phyloP scores from a whole-genome alignment of 2,797 vertebrate genomes.

The Morus bassanus region DNA sequence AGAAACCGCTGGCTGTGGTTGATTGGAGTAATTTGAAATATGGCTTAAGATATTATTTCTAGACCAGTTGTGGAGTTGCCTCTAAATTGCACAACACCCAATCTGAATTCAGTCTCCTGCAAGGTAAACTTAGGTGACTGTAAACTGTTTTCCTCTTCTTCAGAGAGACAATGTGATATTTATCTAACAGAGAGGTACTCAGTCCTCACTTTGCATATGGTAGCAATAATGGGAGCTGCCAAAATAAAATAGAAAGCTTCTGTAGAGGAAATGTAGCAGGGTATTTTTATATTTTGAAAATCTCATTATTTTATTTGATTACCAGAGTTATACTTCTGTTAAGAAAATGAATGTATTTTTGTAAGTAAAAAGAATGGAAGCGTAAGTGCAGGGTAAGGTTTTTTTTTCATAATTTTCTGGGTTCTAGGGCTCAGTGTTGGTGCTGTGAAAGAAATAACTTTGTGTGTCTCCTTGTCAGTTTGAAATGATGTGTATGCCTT shows the following conservation, averaged over 20 bases:
- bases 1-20: not conserved
- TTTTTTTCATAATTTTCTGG: not conserved
- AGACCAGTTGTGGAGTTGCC: not conserved
- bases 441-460: not conserved
- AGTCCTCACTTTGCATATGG: not conserved
- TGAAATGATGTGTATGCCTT: not conserved
- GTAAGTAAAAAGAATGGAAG: not conserved
- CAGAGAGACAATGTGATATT: not conserved
- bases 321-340: not conserved
- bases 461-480: not conserved
- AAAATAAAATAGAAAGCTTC: not conserved
- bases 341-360: not conserved
- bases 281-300: not conserved
- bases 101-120: not conserved
- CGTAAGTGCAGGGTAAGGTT: not conserved
- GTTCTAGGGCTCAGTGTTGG: not conserved
- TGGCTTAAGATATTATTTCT: not conserved
- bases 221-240: not conserved
- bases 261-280: not conserved
- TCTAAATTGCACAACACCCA: not conserved
- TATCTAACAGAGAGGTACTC: not conserved
- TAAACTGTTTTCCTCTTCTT: not conserved
- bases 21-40: not conserved
- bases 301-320: not conserved
- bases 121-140: not conserved